A percentile compares a stretch with the other conserved stretches of the same genome.
Conservation (phyloP, 2,888 invertebrate species). For the Augochlorella aurata region DNA sequence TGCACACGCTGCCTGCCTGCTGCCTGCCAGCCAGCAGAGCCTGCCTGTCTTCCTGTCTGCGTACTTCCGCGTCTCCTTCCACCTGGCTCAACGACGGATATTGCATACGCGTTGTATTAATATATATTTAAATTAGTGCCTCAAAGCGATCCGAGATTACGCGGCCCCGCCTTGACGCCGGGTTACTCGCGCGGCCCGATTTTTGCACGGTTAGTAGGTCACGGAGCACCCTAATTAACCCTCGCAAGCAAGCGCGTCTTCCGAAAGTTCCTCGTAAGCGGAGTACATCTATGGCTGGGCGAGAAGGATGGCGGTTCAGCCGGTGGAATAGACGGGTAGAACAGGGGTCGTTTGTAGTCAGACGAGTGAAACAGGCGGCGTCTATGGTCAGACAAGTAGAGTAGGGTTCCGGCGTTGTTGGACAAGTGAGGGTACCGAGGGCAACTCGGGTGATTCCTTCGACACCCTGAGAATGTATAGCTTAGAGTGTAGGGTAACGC, state of each 20-base stretch:
- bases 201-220: background rate
- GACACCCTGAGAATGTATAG: no score
- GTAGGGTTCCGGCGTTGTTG: background rate
- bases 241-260: background rate
- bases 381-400: background rate
- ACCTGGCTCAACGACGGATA: slow-evolving; percentile 42
- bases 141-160: slow-evolving; percentile 74
- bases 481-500: no score
- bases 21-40: background rate
- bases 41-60: slow-evolving; percentile 24
- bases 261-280: no score
- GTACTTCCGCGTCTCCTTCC: slow-evolving; percentile 29
- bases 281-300: background rate
- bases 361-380: no score
- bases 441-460: background rate
- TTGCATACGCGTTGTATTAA: slow-evolving; percentile 75
- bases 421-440: background rate
- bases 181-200: background rate
- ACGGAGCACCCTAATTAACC: background rate
- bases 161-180: slow-evolving; percentile 28
- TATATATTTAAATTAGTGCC: slow-evolving; percentile 77
- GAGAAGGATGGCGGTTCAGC: background rate
- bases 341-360: background rate
- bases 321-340: no score
- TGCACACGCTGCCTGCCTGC: slow-evolving; percentile 24